These are phyloP conservation scores for Tenthredo scrophulariae DNA, from an alignment of 2,888 invertebrate species.

Conservation along the genomic window DNA sequence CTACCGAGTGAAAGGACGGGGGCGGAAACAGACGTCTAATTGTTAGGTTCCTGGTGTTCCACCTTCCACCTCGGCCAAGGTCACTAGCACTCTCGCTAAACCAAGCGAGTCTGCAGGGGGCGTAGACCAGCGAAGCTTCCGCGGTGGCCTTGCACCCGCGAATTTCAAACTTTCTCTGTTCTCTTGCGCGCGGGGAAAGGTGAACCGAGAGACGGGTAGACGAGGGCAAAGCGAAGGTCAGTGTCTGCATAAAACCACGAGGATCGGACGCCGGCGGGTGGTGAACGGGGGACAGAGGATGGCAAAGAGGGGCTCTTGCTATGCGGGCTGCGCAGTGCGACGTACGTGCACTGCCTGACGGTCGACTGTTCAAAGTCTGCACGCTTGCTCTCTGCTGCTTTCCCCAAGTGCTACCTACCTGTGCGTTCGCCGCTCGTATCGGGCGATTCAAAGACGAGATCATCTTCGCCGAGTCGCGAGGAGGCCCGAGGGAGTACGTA, in stretches of 20 bases:
- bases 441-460: conserved; percentile 59
- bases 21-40: conserved; percentile 42
- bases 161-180: conserved; percentile 77
- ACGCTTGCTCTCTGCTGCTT: conserved; percentile 73
- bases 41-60: conserved; percentile 16
- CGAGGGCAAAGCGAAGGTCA: conserved; percentile 73
- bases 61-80: conserved; percentile 51
- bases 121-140: conserved; percentile 43
- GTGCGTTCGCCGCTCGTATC: conserved; percentile 58
- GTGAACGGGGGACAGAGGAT: conserved; percentile 59
- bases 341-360: conserved; percentile 76
- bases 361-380: conserved; percentile 76
- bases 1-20: conserved; percentile 38
- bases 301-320: conserved; percentile 70
- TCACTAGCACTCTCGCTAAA: conserved; percentile 32
- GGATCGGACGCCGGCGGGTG: conserved; percentile 63
- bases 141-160: conserved; percentile 75
- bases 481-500: background rate
- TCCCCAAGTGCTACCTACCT: conserved; percentile 68
- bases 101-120: conserved; percentile 26
- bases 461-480: conserved; percentile 54
- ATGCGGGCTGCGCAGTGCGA: conserved; percentile 76
- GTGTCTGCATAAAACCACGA: conserved; percentile 77
- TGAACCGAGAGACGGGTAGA: conserved; percentile 26
- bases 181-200: conserved; percentile 63